phyloP scores from a whole-genome alignment of 2,888 invertebrate genomes.

The Phorcus lineatus region DNA sequence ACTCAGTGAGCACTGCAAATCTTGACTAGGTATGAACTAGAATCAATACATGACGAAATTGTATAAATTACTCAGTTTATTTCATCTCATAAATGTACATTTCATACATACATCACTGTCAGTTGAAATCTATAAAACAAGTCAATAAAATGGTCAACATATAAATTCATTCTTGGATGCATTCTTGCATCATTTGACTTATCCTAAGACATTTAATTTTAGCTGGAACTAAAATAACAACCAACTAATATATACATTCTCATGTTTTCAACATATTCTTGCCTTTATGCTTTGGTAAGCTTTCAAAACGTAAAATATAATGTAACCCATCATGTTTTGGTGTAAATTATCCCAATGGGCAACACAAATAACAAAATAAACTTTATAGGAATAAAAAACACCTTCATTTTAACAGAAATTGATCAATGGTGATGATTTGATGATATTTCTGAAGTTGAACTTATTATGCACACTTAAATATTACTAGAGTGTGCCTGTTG shows the following conservation, averaged over 20 bases:
- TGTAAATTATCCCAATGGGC: no score
- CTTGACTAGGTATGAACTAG: not conserved
- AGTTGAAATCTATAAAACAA: slow-evolving; percentile 4
- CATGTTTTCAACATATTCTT: not conserved
- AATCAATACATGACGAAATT: not conserved
- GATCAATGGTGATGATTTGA: no score
- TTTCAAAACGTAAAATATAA: not conserved
- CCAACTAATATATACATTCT: not conserved
- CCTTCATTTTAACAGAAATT: no score
- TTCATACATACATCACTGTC: not conserved
- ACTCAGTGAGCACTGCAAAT: no score
- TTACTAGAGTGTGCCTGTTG: no score
- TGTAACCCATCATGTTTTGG: no score
- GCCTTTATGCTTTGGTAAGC: slow-evolving; percentile 19
- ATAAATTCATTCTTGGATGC: slow-evolving; percentile 11
- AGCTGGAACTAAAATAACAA: slow-evolving; percentile 16
- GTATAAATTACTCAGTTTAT: slow-evolving; percentile 20
- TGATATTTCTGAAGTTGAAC: no score
- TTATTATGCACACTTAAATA: no score
- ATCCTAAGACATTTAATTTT: not conserved
- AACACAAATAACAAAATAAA: no score
- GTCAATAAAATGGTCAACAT: slow-evolving; percentile 18
- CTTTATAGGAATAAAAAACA: no score
- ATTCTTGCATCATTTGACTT: not conserved
- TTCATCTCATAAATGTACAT: slow-evolving; percentile 16